These are phyloP conservation scores for Philereme transversata DNA, from an alignment of 2,888 invertebrate genomes.

Conservation along the genomic window DNA sequence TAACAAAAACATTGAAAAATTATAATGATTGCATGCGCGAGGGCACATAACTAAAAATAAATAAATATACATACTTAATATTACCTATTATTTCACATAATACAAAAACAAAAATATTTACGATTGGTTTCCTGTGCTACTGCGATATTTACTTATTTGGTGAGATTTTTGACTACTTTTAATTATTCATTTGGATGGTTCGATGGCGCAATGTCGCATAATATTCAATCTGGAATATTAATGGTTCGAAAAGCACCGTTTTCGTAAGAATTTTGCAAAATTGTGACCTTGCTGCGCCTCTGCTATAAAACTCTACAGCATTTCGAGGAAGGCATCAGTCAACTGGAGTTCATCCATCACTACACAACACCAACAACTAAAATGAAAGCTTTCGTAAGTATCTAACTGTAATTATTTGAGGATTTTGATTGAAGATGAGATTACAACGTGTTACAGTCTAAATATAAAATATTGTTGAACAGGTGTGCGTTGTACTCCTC, in stretches of 20 bases:
- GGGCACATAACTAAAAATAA: too few species aligned
- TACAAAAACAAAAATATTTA: too few species aligned
- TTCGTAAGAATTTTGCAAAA: constrained; percentile 46
- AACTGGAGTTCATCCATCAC: constrained; percentile 15
- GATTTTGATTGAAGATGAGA: not conserved
- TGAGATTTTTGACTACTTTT: not conserved
- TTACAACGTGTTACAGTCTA: not conserved
- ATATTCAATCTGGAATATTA: constrained; percentile 28
- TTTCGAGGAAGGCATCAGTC: constrained; percentile 36
- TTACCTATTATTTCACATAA: too few species aligned
- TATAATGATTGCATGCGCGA: too few species aligned
- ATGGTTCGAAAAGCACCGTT: constrained; percentile 34
- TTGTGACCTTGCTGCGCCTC: constrained; percentile 32
- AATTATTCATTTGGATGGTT: constrained; percentile 15
- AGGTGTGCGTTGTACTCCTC: constrained; percentile 51
- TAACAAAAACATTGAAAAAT: too few species aligned
- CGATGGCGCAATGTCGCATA: constrained; percentile 31
- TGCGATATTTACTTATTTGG: too few species aligned
- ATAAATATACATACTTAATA: too few species aligned
- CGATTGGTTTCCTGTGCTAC: too few species aligned
- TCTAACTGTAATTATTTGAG: not conserved
- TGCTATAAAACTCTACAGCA: constrained; percentile 40
- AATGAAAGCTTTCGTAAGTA: constrained; percentile 58
- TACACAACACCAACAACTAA: constrained; percentile 22
- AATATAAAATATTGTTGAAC: constrained; percentile 4